Evolutionary conservation across 2,797 vertebrate species (phyloP).

Genomic region (Microcaecilia unicolor): DNA sequence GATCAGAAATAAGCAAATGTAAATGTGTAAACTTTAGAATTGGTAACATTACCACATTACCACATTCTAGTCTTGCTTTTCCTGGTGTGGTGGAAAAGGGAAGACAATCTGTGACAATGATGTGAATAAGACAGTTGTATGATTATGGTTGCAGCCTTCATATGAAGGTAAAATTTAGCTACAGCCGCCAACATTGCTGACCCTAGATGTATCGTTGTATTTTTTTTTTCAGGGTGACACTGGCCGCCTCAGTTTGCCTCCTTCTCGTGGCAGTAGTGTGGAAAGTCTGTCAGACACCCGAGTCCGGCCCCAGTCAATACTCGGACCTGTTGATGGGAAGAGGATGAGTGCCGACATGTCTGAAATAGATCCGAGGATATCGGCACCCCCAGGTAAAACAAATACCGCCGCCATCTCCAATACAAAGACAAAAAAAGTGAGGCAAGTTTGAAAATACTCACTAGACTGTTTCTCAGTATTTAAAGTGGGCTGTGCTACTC

Average conservation of each 20-base stretch:
- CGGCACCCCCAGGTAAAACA: slow-evolving; percentile 79
- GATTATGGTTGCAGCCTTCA: too few species aligned
- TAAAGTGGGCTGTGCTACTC: not conserved
- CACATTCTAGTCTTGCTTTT: too few species aligned
- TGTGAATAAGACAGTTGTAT: too few species aligned
- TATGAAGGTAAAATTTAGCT: too few species aligned
- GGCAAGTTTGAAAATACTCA: not conserved
- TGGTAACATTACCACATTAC: too few species aligned
- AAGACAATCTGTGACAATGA: too few species aligned
- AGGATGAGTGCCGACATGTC: slow-evolving; percentile 92
- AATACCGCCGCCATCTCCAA: too few species aligned
- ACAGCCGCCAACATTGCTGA: too few species aligned
- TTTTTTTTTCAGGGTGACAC: slow-evolving; percentile 78
- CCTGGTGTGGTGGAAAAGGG: too few species aligned
- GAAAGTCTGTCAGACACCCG: slow-evolving; percentile 77
- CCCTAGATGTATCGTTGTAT: too few species aligned
- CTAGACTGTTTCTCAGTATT: not conserved
- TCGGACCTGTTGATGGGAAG: slow-evolving; percentile 73
- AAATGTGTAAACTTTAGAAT: too few species aligned
- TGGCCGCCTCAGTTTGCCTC: slow-evolving; percentile 73
- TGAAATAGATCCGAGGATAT: slow-evolving; percentile 83
- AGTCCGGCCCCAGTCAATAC: slow-evolving; percentile 58
- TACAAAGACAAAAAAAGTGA: not conserved
- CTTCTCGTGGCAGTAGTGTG: slow-evolving; percentile 89
- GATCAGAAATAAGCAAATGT: too few species aligned